Base-by-base conservation (phyloP, 2,113 vertebrate genomes). In the Casuarius casuarius region DNA sequence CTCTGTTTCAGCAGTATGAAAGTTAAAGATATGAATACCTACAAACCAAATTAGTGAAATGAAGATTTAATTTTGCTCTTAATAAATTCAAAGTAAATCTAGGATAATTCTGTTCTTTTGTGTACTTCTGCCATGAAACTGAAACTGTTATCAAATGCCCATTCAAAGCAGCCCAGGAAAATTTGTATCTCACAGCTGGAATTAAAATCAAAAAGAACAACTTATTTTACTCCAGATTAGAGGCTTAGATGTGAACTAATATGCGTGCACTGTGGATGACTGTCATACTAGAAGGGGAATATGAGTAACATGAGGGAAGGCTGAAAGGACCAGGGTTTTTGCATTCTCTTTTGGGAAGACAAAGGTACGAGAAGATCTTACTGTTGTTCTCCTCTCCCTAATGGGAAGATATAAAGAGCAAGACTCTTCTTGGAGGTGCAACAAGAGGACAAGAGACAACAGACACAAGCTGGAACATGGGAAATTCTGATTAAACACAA, bases 81-180 rank as follows among this genome's bases (percentile, higher is more conserved):
- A 83, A 25, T 85, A 91, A 87, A 89, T 62, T 44, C 66, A 33
- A 66, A 87, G 12, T 54, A 76, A 88, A 2, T 42, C 80, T 80
- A 40, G 31, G 51, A 83, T 90, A 85, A 94, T 73, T 89, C 77
- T 77, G 8, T 61, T 89, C 42, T 77, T 40, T 94, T 87, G 21
- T 95, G n/a, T 85, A 85, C 35, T 61, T 87, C 79, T 97, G 51
- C 42, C 85, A 91, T 63, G 66, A 84, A 90, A 80, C 29, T 59
- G 87, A 90, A 38, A 38, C 23, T 1, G 4, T 54, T 51, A 78
- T 13, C 56, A 86, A 59, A 25, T 65, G 3, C 1, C 3, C 3
- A 23, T 56, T 68, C 19, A 13, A 66, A 66, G 11, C 70, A 1
- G 4, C 16, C 12, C 23, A 44, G 35, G 66, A 20, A 77, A 49